Conservation (phyloP, 2,888 invertebrate genomes). For the Micoletzkya japonica region DNA sequence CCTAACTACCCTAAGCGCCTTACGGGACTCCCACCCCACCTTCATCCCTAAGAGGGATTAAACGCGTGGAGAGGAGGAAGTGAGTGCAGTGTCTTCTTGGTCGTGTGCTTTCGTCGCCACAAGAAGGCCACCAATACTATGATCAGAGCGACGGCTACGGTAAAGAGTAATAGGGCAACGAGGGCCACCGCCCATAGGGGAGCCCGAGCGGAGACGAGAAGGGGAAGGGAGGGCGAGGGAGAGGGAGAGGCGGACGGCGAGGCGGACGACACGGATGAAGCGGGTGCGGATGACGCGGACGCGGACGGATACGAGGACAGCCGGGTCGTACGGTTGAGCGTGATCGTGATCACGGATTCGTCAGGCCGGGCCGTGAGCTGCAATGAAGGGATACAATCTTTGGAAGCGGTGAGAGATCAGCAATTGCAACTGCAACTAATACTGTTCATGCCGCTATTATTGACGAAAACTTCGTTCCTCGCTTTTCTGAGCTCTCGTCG, state of each 20-base stretch:
- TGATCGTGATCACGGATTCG: constrained; percentile 19
- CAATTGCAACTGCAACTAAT: too few species aligned
- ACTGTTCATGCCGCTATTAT: too few species aligned
- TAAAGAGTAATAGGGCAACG: constrained; percentile 3
- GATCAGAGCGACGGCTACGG: neutral
- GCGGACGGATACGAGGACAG: too few species aligned
- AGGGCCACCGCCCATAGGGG: constrained; percentile 9
- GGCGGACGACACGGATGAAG: neutral
- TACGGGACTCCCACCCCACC: too few species aligned
- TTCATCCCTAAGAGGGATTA: constrained; percentile 16
- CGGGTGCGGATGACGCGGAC: neutral
- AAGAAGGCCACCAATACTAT: neutral
- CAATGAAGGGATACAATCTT: neutral
- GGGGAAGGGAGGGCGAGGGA: constrained; percentile 2
- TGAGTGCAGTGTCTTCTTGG: constrained; percentile 15
- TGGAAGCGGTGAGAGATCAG: too few species aligned
- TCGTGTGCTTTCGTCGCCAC: constrained; percentile 11
- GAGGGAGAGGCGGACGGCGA: neutral
- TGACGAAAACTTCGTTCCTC: too few species aligned
- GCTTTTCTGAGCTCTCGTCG: too few species aligned
- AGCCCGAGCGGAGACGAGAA: constrained; percentile 3
- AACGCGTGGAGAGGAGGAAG: constrained; percentile 20
- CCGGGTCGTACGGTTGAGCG: constrained; percentile 7
- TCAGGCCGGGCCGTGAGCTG: constrained; percentile 8
- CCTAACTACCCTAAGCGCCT: too few species aligned